Percentiles rank a stretch among this genome's conserved stretches.
phyloP scores from a whole-genome alignment of 2,113 vertebrate species.

The Mionectes macconnelli region DNA sequence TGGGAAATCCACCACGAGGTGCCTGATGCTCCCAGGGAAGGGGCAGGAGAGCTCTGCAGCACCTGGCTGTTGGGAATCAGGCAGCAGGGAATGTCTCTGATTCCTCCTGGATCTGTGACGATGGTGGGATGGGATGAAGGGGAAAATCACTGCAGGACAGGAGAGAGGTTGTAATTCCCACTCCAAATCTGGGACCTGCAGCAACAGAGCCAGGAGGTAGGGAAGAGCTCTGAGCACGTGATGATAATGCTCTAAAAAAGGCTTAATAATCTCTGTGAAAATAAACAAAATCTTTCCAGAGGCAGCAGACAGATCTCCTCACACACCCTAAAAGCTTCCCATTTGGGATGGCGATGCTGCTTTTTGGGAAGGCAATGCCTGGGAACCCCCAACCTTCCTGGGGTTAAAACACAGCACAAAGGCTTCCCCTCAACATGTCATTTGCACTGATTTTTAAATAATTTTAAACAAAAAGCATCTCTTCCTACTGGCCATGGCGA shows the following conservation, averaged over 20 bases:
- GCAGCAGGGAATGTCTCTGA: background rate
- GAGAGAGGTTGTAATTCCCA: background rate
- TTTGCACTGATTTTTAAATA: background rate
- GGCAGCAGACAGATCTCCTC: background rate
- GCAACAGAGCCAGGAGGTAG: background rate
- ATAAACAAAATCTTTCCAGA: background rate
- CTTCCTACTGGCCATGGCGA: background rate
- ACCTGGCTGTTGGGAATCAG: accelerated
- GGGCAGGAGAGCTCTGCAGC: background rate
- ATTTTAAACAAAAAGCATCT: background rate
- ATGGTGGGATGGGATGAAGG: accelerated
- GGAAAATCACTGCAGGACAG: background rate
- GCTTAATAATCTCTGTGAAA: background rate
- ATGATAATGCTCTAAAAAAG: background rate
- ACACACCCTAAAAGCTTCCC: background rate
- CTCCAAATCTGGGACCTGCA: background rate
- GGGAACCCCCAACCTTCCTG: accelerated
- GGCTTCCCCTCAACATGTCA: accelerated
- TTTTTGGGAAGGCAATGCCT: background rate
- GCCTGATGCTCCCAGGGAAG: background rate
- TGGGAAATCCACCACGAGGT: accelerated
- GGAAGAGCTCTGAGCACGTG: accelerated
- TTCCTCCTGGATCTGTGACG: background rate
- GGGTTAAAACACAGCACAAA: accelerated
- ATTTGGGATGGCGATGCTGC: accelerated